Percentiles rank a stretch among this genome's conserved stretches.
phyloP scores from a whole-genome alignment of 1,140 invertebrate genomes.

The Anadara kagoshimensis region DNA sequence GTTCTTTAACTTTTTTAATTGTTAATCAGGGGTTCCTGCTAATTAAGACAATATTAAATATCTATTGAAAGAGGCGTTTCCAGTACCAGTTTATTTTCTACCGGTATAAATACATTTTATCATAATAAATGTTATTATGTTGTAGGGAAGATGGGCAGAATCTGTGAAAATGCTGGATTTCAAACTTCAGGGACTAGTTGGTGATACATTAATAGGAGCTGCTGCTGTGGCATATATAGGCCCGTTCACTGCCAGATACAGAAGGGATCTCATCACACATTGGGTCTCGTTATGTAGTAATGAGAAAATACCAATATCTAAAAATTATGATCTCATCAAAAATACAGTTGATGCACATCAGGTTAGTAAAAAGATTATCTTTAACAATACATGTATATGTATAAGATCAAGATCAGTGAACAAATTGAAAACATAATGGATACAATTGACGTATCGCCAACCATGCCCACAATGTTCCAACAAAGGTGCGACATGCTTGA shows the following conservation, averaged over 20 bases:
- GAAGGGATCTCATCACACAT: constrained; percentile 54
- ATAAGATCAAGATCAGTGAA: too few relatives aligned
- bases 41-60: too few relatives aligned
- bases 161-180: constrained; percentile 78
- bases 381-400: too few relatives aligned
- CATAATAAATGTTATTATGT: background rate
- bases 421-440: too few relatives aligned
- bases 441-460: too few relatives aligned
- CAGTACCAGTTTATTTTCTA: too few relatives aligned
- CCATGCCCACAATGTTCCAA: too few relatives aligned
- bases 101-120: too few relatives aligned
- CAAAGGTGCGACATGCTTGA: too few relatives aligned
- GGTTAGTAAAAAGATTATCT: constrained; percentile 45
- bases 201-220: constrained; percentile 69
- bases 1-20: too few relatives aligned
- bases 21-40: too few relatives aligned
- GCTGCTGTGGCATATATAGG: constrained; percentile 71
- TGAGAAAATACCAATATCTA: constrained; percentile 66
- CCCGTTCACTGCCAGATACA: constrained; percentile 68
- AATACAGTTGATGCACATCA: constrained; percentile 82
- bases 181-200: constrained; percentile 68
- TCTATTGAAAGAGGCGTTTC: too few relatives aligned
- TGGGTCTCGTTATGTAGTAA: constrained; percentile 63
- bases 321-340: constrained; percentile 79
- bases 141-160: constrained; percentile 84